These are phyloP conservation scores for Podotricha telesiphe DNA, from an alignment of 2,888 invertebrate genomes.

Conservation along the genomic window DNA sequence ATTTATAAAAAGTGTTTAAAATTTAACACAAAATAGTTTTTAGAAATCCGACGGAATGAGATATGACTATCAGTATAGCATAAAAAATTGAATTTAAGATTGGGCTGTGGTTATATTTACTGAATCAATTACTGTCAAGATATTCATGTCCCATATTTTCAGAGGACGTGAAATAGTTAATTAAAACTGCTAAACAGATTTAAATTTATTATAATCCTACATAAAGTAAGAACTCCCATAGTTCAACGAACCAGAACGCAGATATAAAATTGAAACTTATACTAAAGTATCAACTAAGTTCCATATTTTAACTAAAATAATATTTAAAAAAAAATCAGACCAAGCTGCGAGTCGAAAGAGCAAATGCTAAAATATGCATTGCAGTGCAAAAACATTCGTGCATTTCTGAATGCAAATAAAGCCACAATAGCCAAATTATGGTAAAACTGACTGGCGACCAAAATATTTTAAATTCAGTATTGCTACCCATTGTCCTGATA, in stretches of 20 bases:
- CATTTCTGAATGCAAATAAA: constrained; percentile 21
- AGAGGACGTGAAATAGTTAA: no score
- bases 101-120: no score
- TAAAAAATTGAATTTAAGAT: no score
- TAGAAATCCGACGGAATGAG: no score
- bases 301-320: not conserved
- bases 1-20: no score
- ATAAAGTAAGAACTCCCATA: no score
- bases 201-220: not conserved
- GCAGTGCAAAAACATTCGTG: constrained; percentile 15
- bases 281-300: not conserved
- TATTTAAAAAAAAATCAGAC: constrained; percentile 27
- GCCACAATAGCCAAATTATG: constrained; percentile 21
- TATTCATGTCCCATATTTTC: no score
- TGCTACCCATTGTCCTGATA: constrained; percentile 13
- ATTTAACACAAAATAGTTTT: no score
- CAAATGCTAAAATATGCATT: constrained; percentile 17
- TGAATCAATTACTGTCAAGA: no score
- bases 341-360: constrained; percentile 9
- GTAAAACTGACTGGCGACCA: constrained; percentile 16
- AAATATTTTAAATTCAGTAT: constrained; percentile 20
- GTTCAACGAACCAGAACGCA: not conserved
- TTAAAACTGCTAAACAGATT: not conserved
- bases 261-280: constrained; percentile 3
- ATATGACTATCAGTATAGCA: no score